Evolutionary conservation across 1,140 invertebrate genomes (phyloP).

Genomic region (Papilio aristodemus): DNA sequence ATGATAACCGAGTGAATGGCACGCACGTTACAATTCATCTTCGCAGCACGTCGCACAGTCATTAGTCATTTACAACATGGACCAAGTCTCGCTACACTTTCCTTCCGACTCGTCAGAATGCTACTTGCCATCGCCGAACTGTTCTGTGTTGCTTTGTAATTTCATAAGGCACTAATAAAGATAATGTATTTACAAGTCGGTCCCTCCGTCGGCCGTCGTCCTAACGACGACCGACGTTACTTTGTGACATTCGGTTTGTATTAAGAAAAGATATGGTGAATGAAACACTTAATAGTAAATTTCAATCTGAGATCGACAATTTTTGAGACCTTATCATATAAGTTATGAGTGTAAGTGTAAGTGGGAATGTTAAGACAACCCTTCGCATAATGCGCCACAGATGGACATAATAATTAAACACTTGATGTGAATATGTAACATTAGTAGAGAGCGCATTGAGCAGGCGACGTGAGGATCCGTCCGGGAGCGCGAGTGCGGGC

Average conservation of each 20-base stretch:
- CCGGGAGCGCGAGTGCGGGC: slow-evolving; percentile 1
- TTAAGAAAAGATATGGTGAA: slow-evolving; percentile 62
- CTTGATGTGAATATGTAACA: slow-evolving; percentile 22
- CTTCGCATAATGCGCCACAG: slow-evolving; percentile 37
- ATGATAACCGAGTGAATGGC: slow-evolving; percentile 78
- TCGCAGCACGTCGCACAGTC: slow-evolving; percentile 61
- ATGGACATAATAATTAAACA: slow-evolving; percentile 3
- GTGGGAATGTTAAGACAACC: slow-evolving; percentile 58
- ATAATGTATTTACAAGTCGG: slow-evolving; percentile 74
- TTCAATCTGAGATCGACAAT: slow-evolving; percentile 79
- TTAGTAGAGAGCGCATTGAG: slow-evolving; percentile 34
- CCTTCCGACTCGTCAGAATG: slow-evolving; percentile 36
- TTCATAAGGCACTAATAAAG: slow-evolving; percentile 72
- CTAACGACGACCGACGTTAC: slow-evolving; percentile 52
- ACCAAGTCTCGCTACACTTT: slow-evolving; percentile 44
- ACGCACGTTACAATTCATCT: slow-evolving; percentile 68
- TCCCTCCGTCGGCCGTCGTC: slow-evolving; percentile 45
- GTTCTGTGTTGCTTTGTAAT: slow-evolving; percentile 50
- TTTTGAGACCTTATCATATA: slow-evolving; percentile 72
- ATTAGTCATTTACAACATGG: slow-evolving; percentile 52
- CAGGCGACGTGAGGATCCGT: slow-evolving; percentile 10
- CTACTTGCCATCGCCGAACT: slow-evolving; percentile 61
- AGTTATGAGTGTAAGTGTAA: slow-evolving; percentile 62
- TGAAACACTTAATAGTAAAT: slow-evolving; percentile 76
- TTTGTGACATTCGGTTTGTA: slow-evolving; percentile 66